Percentiles rank a stretch among this genome's conserved stretches.
These are phyloP conservation scores for Diabrotica undecimpunctata DNA, from an alignment of 1,140 invertebrate genomes.

Conservation along the genomic window DNA sequence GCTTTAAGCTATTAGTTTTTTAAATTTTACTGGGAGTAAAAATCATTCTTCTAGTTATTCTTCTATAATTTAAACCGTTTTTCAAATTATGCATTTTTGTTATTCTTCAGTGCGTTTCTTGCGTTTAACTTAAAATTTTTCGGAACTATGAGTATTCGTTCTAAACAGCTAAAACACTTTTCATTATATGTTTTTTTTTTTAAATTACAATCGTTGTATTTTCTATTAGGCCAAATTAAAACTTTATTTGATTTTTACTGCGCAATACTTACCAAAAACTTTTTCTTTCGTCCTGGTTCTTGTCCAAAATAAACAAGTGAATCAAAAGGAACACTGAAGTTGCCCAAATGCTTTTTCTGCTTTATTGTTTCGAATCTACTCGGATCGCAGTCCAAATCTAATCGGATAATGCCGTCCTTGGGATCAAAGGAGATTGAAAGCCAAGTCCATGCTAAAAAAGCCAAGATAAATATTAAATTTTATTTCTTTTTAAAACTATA, in stretches of 20 bases:
- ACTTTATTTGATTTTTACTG: neutral
- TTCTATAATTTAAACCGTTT: no score
- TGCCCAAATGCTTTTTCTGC: slow-evolving; percentile 24
- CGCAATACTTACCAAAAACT: slow-evolving; percentile 44
- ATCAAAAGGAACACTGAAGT: slow-evolving; percentile 45
- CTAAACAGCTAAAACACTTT: no score
- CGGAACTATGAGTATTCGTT: no score
- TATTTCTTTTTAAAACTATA: neutral
- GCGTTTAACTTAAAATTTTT: no score
- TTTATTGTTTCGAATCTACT: slow-evolving; percentile 40
- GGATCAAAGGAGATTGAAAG: slow-evolving; percentile 41
- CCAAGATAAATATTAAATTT: neutral
- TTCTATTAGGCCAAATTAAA: no score
- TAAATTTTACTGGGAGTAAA: no score
- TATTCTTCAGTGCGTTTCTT: no score
- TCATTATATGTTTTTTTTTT: no score
- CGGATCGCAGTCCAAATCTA: slow-evolving; percentile 45
- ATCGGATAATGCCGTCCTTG: slow-evolving; percentile 35
- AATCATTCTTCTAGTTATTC: no score
- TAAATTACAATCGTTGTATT: no score
- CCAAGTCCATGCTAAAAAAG: slow-evolving; percentile 44
- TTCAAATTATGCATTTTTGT: no score
- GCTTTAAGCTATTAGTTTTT: no score
- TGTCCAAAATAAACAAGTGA: slow-evolving; percentile 50
- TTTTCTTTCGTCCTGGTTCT: slow-evolving; percentile 51